phyloP scores from a whole-genome alignment of 2,797 vertebrate genomes.

The Alcedo atthis region DNA sequence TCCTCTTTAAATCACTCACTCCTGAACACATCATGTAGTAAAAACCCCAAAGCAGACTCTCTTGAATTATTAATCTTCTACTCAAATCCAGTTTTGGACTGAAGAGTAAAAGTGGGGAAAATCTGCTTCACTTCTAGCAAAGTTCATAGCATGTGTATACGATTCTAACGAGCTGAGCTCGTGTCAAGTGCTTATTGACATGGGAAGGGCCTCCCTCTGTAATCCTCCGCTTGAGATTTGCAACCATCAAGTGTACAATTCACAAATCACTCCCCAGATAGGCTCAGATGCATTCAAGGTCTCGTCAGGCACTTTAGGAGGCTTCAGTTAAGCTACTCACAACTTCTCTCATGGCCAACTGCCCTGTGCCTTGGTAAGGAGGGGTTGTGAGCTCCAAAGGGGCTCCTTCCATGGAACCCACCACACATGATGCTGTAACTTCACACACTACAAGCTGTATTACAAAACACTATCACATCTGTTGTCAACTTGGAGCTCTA shows the following conservation, averaged over 20 bases:
- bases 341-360: background rate
- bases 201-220: background rate
- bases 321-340: background rate
- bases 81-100: background rate
- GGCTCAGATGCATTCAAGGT: background rate
- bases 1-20: background rate
- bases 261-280: background rate
- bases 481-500: background rate
- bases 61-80: background rate
- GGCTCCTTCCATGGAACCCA: background rate
- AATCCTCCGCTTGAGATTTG: background rate
- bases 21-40: background rate
- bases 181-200: constrained; percentile 5
- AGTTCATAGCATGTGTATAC: accelerated
- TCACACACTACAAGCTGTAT: background rate
- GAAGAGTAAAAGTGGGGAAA: background rate
- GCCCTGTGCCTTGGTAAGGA: background rate
- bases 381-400: background rate
- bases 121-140: background rate
- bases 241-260: background rate
- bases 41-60: background rate
- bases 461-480: background rate
- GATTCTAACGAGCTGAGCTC: background rate
- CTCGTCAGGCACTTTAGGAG: background rate
- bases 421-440: no score